phyloP scores from a whole-genome alignment of 64 coral and sea anemone genomes.

The Exaiptasia diaphana region DNA sequence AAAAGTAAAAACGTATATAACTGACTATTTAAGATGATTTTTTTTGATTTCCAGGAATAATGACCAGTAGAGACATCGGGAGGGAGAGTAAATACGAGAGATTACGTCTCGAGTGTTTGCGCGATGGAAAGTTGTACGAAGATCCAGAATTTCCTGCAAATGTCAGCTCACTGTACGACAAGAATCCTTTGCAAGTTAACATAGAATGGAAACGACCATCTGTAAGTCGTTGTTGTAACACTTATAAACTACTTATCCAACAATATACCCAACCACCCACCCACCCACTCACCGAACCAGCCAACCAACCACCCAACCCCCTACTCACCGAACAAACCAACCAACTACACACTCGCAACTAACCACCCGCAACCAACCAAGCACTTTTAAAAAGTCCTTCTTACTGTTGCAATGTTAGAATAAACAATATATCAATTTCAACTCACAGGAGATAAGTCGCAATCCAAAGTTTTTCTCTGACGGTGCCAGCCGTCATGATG shows the following conservation, averaged over 20 bases:
- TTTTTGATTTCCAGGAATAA: no score
- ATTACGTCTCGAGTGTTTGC: background rate
- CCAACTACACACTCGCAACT: no score
- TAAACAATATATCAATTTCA: no score
- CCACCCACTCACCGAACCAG: no score
- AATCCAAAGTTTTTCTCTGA: constrained; percentile 65
- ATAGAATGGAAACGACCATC: constrained; percentile 56
- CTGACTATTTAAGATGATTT: no score
- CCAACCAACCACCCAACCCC: no score
- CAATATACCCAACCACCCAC: no score
- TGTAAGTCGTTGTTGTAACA: background rate
- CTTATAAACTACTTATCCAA: background rate
- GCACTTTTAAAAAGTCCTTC: no score
- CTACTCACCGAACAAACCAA: no score
- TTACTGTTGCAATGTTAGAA: no score
- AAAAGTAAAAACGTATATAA: no score
- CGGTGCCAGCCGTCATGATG: constrained; percentile 57
- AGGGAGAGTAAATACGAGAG: background rate
- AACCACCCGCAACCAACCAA: no score
- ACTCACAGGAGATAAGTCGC: constrained; percentile 64
- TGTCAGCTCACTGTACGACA: constrained; percentile 19
- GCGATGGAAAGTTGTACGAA: constrained; percentile 24
- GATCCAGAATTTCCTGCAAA: constrained; percentile 49
- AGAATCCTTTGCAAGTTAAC: constrained; percentile 1
- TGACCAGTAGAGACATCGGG: background rate